Evolutionary conservation across 2,797 vertebrate genomes (phyloP), one percentile per base, ranked within the genome.

Genomic region (Falco naumanni): DNA sequence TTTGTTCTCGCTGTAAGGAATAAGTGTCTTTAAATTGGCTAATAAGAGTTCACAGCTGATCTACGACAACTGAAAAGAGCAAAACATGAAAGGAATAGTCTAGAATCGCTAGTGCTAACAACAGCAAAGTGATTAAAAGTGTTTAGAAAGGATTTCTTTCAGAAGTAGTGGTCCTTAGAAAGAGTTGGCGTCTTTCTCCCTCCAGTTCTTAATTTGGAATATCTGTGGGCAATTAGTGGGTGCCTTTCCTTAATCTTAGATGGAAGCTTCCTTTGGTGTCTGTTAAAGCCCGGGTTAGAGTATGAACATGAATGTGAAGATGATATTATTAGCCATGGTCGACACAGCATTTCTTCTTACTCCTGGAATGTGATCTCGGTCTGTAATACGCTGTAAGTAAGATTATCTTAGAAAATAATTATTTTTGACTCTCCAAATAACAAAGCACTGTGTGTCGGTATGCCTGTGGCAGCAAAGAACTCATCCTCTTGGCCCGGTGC

Each of bases 11-110:
- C 60, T 96, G 81, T 66, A 94, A 91, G 72, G 68, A 89, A 24
- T 60, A 88, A 72, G n/a, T 89, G 60, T 83, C 60, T 94, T 96
- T 89, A 94, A 95, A 90, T 74, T 95, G 89, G 66, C 75, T 94
- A 85, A 96, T 95, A 47, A 43, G 59, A 89, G 69, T 80, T 94
- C 86, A 92, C 57, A 93, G 75, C 68, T 95, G 86, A 74, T 95
- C 68, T 88, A 21, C 26, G 85, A 91, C 74, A 90, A 87, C 33
- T 70, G 60, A 85, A 90, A 87, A 89, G 90, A 90, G 39, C 43
- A 83, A 75, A 84, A 77, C 71, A 71, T 92, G 57, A 92, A 95
- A 96, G 64, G 47, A 83, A 59, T 68, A 64, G 61, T 69, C 51
- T 83, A 47, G 84, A 89, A 87, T 88, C 0, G 0, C 72, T 87